phyloP scores from a whole-genome alignment of 1,140 invertebrate species.

The Sinella curviseta region DNA sequence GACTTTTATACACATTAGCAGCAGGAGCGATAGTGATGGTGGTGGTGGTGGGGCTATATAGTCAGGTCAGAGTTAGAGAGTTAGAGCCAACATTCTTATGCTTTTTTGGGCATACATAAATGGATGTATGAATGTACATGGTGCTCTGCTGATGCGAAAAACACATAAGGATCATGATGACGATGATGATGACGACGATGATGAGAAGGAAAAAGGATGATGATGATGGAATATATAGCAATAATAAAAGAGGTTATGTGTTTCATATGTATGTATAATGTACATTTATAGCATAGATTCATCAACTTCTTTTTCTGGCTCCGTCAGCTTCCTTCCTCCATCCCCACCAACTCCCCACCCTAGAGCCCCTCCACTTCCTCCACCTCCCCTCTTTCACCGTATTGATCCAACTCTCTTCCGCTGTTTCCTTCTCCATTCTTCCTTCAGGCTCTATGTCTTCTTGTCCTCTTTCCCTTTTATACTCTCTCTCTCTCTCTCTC shows the following conservation, averaged over 20 bases:
- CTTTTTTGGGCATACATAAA: too few relatives aligned
- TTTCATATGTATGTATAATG: neutral
- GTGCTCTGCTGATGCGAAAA: too few relatives aligned
- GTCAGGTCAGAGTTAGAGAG: too few relatives aligned
- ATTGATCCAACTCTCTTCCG: constrained; percentile 16
- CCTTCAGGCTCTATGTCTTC: constrained; percentile 12
- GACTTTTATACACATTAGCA: neutral
- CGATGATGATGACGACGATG: neutral
- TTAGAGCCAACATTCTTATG: too few relatives aligned
- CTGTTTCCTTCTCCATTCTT: neutral
- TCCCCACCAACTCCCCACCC: constrained; percentile 25
- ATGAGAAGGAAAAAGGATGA: neutral
- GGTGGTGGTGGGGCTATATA: too few relatives aligned
- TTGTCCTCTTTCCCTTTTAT: constrained; percentile 7
- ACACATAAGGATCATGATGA: constrained; percentile 12
- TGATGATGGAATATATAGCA: constrained; percentile 12
- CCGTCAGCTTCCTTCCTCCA: constrained; percentile 20
- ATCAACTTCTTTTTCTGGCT: constrained; percentile 22
- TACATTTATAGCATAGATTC: constrained; percentile 19
- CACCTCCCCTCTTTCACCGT: constrained; percentile 9
- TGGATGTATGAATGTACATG: too few relatives aligned
- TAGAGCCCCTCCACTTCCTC: constrained; percentile 23
- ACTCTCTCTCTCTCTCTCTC: neutral
- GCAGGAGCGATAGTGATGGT: too few relatives aligned
- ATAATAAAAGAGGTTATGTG: neutral